Evolutionary conservation across 2,113 vertebrate genomes (phyloP), one percentile per base, ranked within the genome.

Genomic region (Etia nguti): DNA sequence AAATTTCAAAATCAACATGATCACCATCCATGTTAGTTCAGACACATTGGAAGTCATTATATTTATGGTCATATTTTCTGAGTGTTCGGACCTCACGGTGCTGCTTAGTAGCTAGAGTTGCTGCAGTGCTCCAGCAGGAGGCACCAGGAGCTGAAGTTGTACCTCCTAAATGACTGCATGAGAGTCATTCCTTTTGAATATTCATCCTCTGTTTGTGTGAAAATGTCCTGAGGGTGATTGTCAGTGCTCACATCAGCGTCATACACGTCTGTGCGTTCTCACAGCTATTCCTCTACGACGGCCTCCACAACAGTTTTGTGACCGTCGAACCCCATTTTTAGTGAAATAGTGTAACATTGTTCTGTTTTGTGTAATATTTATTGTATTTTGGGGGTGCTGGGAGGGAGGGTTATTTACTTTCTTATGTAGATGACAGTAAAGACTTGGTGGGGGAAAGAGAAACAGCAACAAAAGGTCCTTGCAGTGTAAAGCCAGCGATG

Each of bases 111-210:
- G 13, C 15, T 90, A 88, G 84, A 90, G 52, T 87, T 87, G 22
- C 83, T 24, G 8, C 34, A 15, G 2, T 16, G 3, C 31, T 86
- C 88, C 94, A 89, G 80, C 73, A 59, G 90, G 90, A 90, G 91
- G 86, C 82, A 16, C 81, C 86, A 22, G 88, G 38, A 85, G 4
- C 89, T 89, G 88, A 87, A 46, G 34, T 48, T 89, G 48, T n/a
- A 41, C 5, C 18, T 36, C 29, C 24, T 24, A 4, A 38, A 56
- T 11, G 24, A 46, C 31, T 65, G 48, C 77, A 82, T 80, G 70
- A 75, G 79, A 83, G 75, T 65, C 9, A 55, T 54, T 11, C 60
- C n/a, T 83, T 43, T 6, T 83, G 12, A 24, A 52, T 26, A 41
- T 88, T 83, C 84, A 86, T 48, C 43, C 18, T 79, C 56, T 86